Evolutionary conservation across 2,113 vertebrate genomes (phyloP).

Genomic region (Phalacrocorax brasilianus): DNA sequence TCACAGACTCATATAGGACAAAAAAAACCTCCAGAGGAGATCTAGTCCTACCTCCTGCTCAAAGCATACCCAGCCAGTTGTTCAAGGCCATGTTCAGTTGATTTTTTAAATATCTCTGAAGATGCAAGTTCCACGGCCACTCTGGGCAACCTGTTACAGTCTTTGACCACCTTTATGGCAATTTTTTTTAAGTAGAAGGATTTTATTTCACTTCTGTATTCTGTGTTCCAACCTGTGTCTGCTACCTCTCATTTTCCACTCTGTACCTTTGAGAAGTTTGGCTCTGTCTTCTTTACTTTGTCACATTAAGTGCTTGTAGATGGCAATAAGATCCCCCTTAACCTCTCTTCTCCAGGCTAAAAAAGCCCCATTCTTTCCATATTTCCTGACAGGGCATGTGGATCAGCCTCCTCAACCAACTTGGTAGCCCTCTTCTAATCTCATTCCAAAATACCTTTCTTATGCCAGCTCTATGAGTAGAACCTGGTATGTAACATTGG

Average conservation of each 20-base stretch:
- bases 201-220: background rate
- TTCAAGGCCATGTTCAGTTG: background rate
- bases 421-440: background rate
- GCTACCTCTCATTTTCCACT: background rate
- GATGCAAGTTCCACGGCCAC: background rate
- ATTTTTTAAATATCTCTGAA: background rate
- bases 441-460: background rate
- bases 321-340: background rate
- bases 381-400: background rate
- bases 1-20: background rate
- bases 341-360: background rate
- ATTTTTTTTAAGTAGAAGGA: background rate
- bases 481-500: background rate
- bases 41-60: background rate
- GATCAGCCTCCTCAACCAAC: background rate
- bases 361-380: background rate
- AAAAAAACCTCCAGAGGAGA: background rate
- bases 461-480: background rate
- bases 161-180: fast-evolving
- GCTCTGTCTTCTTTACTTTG: background rate
- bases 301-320: background rate
- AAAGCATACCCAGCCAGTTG: background rate
- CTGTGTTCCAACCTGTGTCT: background rate
- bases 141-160: background rate
- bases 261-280: background rate